phyloP scores from a whole-genome alignment of 2,113 vertebrate genomes.

The Theristicus caerulescens region DNA sequence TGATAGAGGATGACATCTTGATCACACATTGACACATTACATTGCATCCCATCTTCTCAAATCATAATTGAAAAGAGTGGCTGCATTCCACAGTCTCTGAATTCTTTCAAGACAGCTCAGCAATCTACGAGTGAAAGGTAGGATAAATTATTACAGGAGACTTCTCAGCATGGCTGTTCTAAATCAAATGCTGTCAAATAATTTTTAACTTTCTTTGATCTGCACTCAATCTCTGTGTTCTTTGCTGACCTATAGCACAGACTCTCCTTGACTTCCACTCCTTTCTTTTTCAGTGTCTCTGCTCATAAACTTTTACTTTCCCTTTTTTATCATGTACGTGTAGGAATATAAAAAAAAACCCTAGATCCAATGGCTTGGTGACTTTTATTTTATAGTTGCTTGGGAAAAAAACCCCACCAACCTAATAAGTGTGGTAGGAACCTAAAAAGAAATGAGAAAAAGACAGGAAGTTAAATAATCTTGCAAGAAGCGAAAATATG shows the following conservation, averaged over 20 bases:
- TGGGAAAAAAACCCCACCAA: background rate
- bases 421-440: background rate
- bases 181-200: conserved; percentile 77
- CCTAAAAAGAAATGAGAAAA: conserved; percentile 38
- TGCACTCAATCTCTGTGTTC: conserved; percentile 60
- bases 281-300: conserved; percentile 45
- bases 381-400: conserved; percentile 41
- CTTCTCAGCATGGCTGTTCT: conserved; percentile 65
- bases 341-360: background rate
- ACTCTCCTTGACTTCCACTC: conserved; percentile 42
- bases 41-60: conserved; percentile 1
- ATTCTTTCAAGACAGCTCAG: conserved; percentile 71
- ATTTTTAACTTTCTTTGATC: conserved; percentile 73
- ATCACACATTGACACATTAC: conserved; percentile 30
- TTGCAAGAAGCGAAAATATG: conserved; percentile 57
- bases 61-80: conserved; percentile 49
- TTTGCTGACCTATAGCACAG: conserved; percentile 60
- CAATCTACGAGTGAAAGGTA: conserved; percentile 60
- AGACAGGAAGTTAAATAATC: conserved; percentile 56
- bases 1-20: conserved; percentile 30
- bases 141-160: conserved; percentile 64
- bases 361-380: background rate
- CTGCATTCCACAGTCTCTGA: conserved; percentile 48
- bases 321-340: background rate
- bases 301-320: conserved; percentile 45